These are phyloP conservation scores for Enteromius radiatus DNA, from an alignment of 2,797 vertebrate genomes.

Conservation along the genomic window DNA sequence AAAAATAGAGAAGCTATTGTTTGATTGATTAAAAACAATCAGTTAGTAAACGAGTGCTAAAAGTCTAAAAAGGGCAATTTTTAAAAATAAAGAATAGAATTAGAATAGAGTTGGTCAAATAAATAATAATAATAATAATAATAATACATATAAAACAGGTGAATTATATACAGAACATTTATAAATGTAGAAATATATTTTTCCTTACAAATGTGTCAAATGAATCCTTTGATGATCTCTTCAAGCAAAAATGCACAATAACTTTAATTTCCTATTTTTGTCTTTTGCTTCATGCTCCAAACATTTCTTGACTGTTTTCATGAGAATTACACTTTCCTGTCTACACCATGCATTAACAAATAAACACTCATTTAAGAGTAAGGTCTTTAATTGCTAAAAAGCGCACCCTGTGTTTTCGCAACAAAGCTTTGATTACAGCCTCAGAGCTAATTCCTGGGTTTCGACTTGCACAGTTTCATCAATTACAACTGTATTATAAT, in stretches of 20 bases:
- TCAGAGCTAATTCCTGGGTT: conserved; percentile 25
- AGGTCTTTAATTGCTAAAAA: background rate
- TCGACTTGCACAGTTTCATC: background rate
- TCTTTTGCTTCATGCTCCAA: background rate
- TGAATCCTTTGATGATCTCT: background rate
- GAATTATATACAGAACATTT: background rate
- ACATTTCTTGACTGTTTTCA: background rate
- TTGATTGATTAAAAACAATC: too few relatives aligned
- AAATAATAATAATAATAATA: too few relatives aligned
- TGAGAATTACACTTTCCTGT: background rate
- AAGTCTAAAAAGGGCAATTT: too few relatives aligned
- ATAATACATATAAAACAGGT: background rate
- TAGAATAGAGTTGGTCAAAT: too few relatives aligned
- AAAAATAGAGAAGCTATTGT: too few relatives aligned
- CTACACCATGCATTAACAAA: background rate
- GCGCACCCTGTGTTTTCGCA: background rate
- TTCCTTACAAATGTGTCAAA: too few relatives aligned
- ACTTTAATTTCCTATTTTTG: too few relatives aligned
- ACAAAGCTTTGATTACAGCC: conserved; percentile 35
- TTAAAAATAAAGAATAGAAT: too few relatives aligned
- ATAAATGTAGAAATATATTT: background rate
- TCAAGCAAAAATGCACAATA: background rate
- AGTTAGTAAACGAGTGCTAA: too few relatives aligned
- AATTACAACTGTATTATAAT: conserved; percentile 32
- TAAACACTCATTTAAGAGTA: conserved; percentile 16